Evolutionary conservation across 2,797 vertebrate genomes (phyloP).

Genomic region (Gallirallus australis): DNA sequence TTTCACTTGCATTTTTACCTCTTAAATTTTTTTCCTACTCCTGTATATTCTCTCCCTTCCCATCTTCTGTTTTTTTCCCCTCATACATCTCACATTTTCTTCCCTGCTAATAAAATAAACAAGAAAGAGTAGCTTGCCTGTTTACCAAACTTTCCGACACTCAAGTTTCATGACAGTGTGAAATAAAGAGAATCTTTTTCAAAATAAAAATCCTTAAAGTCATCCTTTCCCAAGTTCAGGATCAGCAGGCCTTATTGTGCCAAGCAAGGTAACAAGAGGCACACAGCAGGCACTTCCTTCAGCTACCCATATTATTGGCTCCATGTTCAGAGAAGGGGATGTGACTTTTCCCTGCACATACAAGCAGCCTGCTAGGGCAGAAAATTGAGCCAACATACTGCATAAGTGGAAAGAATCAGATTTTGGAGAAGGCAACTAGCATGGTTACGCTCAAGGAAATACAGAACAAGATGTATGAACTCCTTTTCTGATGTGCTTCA

Average conservation of each 20-base stretch:
- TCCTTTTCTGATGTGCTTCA: background rate
- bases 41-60: background rate
- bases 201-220: background rate
- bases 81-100: background rate
- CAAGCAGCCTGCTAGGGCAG: background rate
- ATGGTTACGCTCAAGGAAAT: background rate
- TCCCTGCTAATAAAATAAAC: background rate
- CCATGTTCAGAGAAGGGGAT: background rate
- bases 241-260: background rate
- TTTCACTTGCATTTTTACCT: background rate
- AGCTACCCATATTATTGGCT: background rate
- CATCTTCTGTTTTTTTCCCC: background rate
- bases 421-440: background rate
- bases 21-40: background rate
- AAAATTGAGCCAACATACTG: background rate
- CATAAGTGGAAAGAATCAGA: background rate
- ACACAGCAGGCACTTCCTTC: background rate
- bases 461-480: background rate
- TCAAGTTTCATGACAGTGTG: background rate
- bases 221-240: background rate
- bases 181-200: background rate
- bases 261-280: background rate
- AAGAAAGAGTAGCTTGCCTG: background rate
- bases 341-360: background rate
- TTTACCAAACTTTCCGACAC: background rate